Percentiles rank a stretch among this genome's conserved stretches.
phyloP scores from a whole-genome alignment of 2,888 invertebrate genomes.

The Caenorhabditis japonica region DNA sequence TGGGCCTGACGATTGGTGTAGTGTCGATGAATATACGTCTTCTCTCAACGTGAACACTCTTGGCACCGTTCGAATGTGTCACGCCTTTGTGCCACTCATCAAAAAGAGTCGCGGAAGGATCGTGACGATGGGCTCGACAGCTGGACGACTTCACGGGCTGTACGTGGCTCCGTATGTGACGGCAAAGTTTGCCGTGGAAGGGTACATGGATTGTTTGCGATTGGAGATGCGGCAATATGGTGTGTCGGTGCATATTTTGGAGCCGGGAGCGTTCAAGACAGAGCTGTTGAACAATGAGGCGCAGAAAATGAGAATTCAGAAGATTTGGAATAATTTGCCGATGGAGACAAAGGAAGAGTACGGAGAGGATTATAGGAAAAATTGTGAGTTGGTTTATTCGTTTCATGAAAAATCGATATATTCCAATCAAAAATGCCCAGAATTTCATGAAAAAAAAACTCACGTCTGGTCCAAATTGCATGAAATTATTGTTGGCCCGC shows the following conservation, averaged over 20 bases:
- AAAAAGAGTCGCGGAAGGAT: conserved; percentile 77
- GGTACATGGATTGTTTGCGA: conserved; percentile 71
- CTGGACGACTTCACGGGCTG: conserved; percentile 77
- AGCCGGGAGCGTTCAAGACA: conserved; percentile 75
- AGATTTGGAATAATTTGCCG: conserved; percentile 66
- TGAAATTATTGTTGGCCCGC: too few species aligned
- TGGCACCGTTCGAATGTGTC: conserved; percentile 80
- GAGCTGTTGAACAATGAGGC: conserved; percentile 67
- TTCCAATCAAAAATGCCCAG: background rate
- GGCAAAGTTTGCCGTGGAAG: conserved; percentile 74
- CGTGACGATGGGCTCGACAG: conserved; percentile 78
- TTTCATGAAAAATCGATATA: background rate
- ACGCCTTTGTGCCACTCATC: conserved; percentile 70
- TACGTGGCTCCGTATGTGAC: conserved; percentile 70
- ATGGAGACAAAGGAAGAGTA: conserved; percentile 72
- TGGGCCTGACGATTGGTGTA: conserved; percentile 92
- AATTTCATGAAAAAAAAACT: too few species aligned
- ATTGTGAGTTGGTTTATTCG: conserved; percentile 64
- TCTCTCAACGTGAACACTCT: conserved; percentile 84
- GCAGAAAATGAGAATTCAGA: conserved; percentile 64
- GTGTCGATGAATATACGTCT: conserved; percentile 85
- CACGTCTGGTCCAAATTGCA: too few species aligned
- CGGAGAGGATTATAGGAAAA: conserved; percentile 72
- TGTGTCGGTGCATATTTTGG: conserved; percentile 68
- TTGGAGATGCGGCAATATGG: conserved; percentile 68